Base-by-base conservation (phyloP, 2,888 invertebrate species). In the Subacronicta megacephala region DNA sequence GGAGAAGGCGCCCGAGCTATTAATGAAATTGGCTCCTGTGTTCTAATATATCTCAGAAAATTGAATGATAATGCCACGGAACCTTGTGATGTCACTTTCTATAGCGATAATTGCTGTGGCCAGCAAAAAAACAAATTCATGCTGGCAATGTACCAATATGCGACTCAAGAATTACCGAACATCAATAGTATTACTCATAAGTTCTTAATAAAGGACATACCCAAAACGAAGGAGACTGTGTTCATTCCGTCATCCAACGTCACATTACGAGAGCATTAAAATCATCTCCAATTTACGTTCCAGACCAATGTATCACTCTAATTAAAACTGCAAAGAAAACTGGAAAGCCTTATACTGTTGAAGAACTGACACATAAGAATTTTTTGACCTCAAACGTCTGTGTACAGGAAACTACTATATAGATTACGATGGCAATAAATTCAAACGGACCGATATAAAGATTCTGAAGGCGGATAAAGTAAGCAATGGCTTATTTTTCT, bases 201-300 rank as follows among this genome's bases (percentile, higher is more conserved):
- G 51, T 80, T 75, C 67, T 62, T 77, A 26, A 72, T 74, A 16
- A 65, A 67, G 75, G 77, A 31, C 77, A 78, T 40, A 67, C 71
- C 12, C 75, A 37, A 18, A 37, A 37, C 12, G 37, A 37, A 18
- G 37, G 37, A 6, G 37, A 37, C 5, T 16, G 9, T 12, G 37
- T 37, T 6, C 37, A 37, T 12, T 16, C 17, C 6, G 18, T 18
- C 4, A 37, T 37, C 17, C 17, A 37, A 18, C 18, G 20, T 20
- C 20, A 20, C 20, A 29, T 29, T 29, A 10, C 17, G 17, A 18
- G 37, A 37, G 12, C 16, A 12, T 12, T 18, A 12, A 37, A 18
- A 37, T 37, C 37, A 12, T 16, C 17, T 2, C 37, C 37, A 6
- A 37, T 37, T 18, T 37, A 37, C n/a, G 16, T 16, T 6, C 37